Base-by-base conservation (phyloP, 1,140 invertebrate genomes). In the Drosophila sulfurigaster region DNA sequence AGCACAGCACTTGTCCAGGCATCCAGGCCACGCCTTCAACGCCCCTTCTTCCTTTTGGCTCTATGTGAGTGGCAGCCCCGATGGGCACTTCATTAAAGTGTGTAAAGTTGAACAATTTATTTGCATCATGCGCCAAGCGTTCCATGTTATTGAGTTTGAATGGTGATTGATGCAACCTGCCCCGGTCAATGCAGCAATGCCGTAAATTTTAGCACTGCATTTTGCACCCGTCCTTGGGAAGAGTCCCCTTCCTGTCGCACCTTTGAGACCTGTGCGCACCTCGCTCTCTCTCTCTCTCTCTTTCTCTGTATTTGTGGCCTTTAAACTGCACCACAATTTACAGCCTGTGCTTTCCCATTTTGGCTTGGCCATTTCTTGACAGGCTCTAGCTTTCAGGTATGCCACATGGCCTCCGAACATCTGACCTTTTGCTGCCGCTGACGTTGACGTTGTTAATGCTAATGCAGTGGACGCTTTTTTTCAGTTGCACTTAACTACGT, bases 21-120 rank as follows among this genome's bases (percentile, higher is more conserved):
- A 48, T n/a, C 43, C 20, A 25, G n/a, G 41, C 11, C 25, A 16
- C 5, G 10, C 30, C 48, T 16, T 32, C 20, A 25, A 0, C 3
- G 20, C 30, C 30, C 3, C 20, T 10, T 6, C 35, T 8, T 16
- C 10, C 25, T 0, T 10, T 48, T 32, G 8, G 8, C 4, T 25
- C 28, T 13, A 5, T 51, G 60, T 63, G 46, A 63, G 60, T 52
- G 46, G 60, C 69, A 57, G 41, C 43, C 48, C 60, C 41, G 30
- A n/a, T 32, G 41, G 63, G 54, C 54, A 83, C 73, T 87, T 87
- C 74, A 87, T 87, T 88, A 87, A 87, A 83, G 83, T 28, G 73
- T 71, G 85, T 78, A 88, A 88, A 87, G 85, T 72, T 80, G 73
- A 74, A 43, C 38, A 87, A 87, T 87, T 87, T 87, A 87, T 87